phyloP scores from a whole-genome alignment of 2,888 invertebrate genomes.

The Tetragonula carbonaria region DNA sequence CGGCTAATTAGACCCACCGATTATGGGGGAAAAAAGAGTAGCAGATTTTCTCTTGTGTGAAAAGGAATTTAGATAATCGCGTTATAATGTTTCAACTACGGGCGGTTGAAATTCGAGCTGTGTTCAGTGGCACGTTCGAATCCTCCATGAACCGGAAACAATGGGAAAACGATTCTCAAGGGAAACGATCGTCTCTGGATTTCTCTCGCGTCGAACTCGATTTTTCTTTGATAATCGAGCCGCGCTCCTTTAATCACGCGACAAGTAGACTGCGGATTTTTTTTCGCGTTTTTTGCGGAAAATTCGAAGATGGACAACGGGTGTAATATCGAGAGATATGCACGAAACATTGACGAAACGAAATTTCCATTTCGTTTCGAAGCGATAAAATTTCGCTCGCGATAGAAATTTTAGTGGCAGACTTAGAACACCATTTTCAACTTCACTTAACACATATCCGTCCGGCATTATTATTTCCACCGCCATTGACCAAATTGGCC shows the following conservation, averaged over 20 bases:
- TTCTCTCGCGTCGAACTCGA: constrained; percentile 7
- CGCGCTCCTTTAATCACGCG: background rate
- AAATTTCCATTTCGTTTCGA: no score
- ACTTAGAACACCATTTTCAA: no score
- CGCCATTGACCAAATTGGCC: no score
- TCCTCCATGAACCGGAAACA: constrained; percentile 14
- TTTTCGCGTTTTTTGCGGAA: no score
- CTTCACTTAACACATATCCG: no score
- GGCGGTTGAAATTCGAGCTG: background rate
- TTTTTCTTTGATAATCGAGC: background rate
- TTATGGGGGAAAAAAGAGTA: constrained; percentile 1
- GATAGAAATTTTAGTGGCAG: no score
- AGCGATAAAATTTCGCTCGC: no score
- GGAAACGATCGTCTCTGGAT: background rate
- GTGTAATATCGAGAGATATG: no score
- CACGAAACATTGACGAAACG: no score
- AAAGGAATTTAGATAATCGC: constrained; percentile 8
- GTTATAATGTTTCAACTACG: background rate
- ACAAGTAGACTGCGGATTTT: no score
- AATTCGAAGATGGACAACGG: no score
- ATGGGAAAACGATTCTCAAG: background rate
- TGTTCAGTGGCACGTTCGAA: background rate
- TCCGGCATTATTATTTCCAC: no score
- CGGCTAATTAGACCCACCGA: constrained; percentile 10
- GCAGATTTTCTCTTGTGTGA: constrained; percentile 21